Evolutionary conservation across 2,113 vertebrate genomes (phyloP).

Genomic region (Dendropsophus ebraccatus): DNA sequence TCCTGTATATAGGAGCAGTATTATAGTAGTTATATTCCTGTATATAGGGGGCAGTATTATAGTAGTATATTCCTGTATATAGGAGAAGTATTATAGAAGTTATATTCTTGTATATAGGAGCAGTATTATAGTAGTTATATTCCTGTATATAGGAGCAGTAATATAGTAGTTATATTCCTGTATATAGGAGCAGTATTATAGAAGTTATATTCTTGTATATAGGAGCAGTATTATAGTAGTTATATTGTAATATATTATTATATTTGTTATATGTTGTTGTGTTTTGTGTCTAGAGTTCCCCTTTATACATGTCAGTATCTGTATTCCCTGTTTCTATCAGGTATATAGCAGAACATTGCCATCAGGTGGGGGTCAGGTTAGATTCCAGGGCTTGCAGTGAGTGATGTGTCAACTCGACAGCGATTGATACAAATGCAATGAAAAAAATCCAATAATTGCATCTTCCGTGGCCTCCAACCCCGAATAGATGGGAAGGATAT

Average conservation of each 20-base stretch:
- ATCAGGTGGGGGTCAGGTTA: background rate
- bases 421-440: constrained; percentile 32
- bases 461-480: background rate
- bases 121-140: too few relatives aligned
- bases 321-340: background rate
- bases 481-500: constrained; percentile 9
- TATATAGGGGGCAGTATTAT: too few relatives aligned
- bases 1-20: too few relatives aligned
- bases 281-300: background rate
- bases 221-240: background rate
- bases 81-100: too few relatives aligned
- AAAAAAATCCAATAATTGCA: constrained; percentile 14
- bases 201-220: background rate
- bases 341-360: background rate
- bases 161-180: too few relatives aligned
- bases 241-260: background rate
- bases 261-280: background rate
- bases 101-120: too few relatives aligned
- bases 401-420: constrained; percentile 13
- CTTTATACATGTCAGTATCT: background rate
- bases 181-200: too few relatives aligned
- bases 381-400: background rate
- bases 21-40: too few relatives aligned
- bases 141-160: too few relatives aligned
- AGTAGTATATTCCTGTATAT: too few relatives aligned